Conservation (phyloP, 2,888 invertebrate species). For the Spisula solida region DNA sequence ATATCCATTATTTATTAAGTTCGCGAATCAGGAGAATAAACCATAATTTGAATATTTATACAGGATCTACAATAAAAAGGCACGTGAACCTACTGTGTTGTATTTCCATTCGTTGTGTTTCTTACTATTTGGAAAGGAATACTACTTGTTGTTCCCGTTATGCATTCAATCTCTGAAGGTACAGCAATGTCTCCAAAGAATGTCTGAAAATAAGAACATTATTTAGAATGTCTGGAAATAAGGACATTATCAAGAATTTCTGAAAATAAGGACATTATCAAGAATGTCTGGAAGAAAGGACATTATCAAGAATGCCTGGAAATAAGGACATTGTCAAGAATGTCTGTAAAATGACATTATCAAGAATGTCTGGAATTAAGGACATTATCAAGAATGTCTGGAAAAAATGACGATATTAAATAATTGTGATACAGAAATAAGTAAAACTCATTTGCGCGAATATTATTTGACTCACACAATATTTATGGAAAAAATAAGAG, state of each 20-base stretch:
- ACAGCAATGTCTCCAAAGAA: slow-evolving; percentile 34
- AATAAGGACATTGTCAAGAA: too few relatives aligned
- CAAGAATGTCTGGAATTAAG: slow-evolving; percentile 46
- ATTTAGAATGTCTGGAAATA: slow-evolving; percentile 48
- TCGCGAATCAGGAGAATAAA: too few relatives aligned
- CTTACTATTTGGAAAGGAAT: slow-evolving; percentile 33
- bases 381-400: slow-evolving; percentile 50
- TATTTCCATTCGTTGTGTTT: not conserved
- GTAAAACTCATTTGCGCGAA: too few relatives aligned
- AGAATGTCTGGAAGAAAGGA: slow-evolving; percentile 45
- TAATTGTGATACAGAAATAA: too few relatives aligned
- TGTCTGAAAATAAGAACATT: slow-evolving; percentile 37
- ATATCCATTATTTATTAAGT: too few relatives aligned
- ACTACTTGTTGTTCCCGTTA: not conserved
- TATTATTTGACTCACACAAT: too few relatives aligned
- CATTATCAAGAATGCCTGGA: slow-evolving; percentile 50
- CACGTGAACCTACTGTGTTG: not conserved
- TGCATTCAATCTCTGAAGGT: slow-evolving; percentile 40
- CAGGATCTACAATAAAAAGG: not conserved
- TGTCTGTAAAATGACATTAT: too few relatives aligned
- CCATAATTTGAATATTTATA: too few relatives aligned
- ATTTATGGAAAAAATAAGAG: too few relatives aligned
- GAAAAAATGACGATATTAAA: slow-evolving; percentile 1
- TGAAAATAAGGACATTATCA: slow-evolving; percentile 45
- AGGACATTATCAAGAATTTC: slow-evolving; percentile 45